Percentiles rank a stretch among this genome's conserved stretches.
Conservation (phyloP, 2,888 invertebrate species). For the Suillia variegata region DNA sequence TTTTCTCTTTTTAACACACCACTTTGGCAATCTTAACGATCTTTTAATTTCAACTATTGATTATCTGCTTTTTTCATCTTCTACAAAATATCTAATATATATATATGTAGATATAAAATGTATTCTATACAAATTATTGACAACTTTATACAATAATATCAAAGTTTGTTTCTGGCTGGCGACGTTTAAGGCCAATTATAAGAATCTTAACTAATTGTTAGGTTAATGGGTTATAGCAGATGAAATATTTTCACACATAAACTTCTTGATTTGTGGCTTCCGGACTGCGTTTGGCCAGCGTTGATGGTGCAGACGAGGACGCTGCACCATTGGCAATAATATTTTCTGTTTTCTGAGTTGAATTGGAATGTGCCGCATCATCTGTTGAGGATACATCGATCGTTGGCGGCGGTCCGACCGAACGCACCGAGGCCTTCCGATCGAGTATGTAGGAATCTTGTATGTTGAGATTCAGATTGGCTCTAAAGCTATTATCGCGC, state of each 20-base stretch:
- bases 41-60: too few relatives aligned
- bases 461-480: constrained; percentile 41
- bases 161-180: too few relatives aligned
- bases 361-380: background rate
- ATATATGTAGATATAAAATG: too few relatives aligned
- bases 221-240: too few relatives aligned
- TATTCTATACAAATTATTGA: too few relatives aligned
- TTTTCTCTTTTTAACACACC: too few relatives aligned
- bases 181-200: too few relatives aligned
- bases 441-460: constrained; percentile 46
- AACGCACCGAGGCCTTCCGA: constrained; percentile 43
- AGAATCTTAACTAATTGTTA: too few relatives aligned
- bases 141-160: too few relatives aligned
- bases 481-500: constrained; percentile 54
- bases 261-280: constrained; percentile 60
- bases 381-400: background rate
- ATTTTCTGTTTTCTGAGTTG: background rate
- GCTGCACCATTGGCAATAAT: constrained; percentile 26
- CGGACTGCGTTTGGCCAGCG: constrained; percentile 55
- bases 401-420: background rate
- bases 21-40: too few relatives aligned
- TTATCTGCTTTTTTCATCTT: too few relatives aligned
- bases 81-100: too few relatives aligned
- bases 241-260: constrained; percentile 57
- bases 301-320: constrained; percentile 57